phyloP scores from a whole-genome alignment of 1,140 invertebrate species.

The Papilio polyxenes region DNA sequence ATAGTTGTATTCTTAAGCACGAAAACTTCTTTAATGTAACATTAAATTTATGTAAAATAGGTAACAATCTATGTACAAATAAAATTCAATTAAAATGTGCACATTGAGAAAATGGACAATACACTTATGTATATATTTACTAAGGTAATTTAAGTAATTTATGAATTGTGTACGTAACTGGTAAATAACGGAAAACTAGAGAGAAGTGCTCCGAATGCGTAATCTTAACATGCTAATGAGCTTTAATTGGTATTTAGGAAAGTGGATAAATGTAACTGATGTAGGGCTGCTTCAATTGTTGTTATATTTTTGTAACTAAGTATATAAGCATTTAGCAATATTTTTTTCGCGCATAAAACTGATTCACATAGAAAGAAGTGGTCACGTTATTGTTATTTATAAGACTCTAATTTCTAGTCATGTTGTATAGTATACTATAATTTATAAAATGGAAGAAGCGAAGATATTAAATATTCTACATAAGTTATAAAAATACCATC shows the following conservation, averaged over 20 bases:
- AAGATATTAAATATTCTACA: no score
- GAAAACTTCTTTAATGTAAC: not conserved
- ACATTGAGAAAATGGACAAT: not conserved
- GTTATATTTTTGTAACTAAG: not conserved
- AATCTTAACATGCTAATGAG: conserved; percentile 5
- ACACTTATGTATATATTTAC: not conserved
- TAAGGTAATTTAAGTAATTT: not conserved
- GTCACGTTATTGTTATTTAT: no score
- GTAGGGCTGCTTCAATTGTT: not conserved
- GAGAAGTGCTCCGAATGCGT: conserved; percentile 13
- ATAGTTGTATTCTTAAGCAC: not conserved
- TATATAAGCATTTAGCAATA: no score
- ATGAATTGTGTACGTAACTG: not conserved
- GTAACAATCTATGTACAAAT: not conserved
- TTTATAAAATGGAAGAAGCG: no score
- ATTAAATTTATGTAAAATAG: not conserved
- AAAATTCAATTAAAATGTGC: not conserved
- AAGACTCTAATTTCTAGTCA: no score
- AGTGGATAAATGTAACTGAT: not conserved
- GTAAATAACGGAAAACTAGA: not conserved
- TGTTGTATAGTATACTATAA: no score
- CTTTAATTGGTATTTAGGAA: conserved; percentile 4
- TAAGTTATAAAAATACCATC: no score
- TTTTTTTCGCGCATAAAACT: no score
- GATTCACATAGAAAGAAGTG: no score